A percentile compares a stretch with the other conserved stretches of the same genome.
Conservation (phyloP, 2,113 vertebrate genomes). For the Sinocyclocheilus maitianheensis region DNA sequence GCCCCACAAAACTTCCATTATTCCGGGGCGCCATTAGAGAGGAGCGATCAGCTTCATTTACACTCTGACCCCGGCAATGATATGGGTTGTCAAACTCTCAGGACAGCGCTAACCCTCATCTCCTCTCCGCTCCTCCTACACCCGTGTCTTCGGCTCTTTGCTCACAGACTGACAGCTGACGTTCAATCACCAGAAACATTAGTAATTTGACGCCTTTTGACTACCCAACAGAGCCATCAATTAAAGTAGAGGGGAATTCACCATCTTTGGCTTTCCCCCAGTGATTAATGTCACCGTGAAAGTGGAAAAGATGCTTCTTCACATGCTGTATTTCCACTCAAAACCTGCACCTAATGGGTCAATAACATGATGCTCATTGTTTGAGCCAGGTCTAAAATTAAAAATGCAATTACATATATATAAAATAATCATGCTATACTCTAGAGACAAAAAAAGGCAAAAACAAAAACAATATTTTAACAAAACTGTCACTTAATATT, state of each 20-base stretch:
- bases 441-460: not conserved
- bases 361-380: too few relatives aligned
- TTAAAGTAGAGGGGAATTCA: constrained; percentile 71
- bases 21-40: constrained; percentile 64
- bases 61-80: constrained; percentile 74
- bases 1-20: constrained; percentile 69
- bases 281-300: constrained; percentile 64
- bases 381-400: too few relatives aligned
- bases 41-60: constrained; percentile 65
- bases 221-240: constrained; percentile 72
- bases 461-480: too few relatives aligned
- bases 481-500: too few relatives aligned
- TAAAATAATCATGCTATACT: too few relatives aligned
- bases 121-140: not conserved
- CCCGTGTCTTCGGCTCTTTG: constrained; percentile 54
- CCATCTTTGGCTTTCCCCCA: constrained; percentile 68
- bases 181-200: constrained; percentile 69
- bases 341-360: not conserved
- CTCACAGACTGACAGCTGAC: constrained; percentile 67
- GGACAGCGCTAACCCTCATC: constrained; percentile 27
- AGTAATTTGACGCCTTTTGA: constrained; percentile 78
- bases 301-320: constrained; percentile 21
- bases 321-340: not conserved
- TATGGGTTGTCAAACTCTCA: constrained; percentile 65
- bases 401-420: too few relatives aligned